A percentile compares a stretch with the other conserved stretches of the same genome.
Conservation (phyloP, 2,888 invertebrate genomes). For the Oligia strigilis region DNA sequence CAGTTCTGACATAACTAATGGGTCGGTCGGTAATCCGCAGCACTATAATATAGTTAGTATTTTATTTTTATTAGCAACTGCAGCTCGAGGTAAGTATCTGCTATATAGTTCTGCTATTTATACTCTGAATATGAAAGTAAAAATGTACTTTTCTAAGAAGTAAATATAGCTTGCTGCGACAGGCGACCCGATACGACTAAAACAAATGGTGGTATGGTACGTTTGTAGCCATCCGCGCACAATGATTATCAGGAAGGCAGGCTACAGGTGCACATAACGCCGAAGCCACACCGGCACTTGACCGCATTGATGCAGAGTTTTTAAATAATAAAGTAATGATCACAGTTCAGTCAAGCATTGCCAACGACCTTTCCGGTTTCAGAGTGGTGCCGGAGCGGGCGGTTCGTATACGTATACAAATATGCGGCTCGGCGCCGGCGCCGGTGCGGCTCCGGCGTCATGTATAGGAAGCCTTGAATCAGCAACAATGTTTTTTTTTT, state of each 20-base stretch:
- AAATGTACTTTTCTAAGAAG: background rate
- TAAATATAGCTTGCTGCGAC: background rate
- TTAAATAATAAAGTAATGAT: too few relatives aligned
- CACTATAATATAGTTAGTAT: constrained; percentile 38
- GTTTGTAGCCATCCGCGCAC: background rate
- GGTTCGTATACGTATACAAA: too few relatives aligned
- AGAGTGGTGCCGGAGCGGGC: too few relatives aligned
- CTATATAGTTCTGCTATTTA: background rate
- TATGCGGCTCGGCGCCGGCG: too few relatives aligned
- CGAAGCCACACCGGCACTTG: too few relatives aligned
- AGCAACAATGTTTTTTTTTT: too few relatives aligned
- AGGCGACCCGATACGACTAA: too few relatives aligned
- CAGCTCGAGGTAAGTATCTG: background rate
- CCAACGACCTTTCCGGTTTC: too few relatives aligned
- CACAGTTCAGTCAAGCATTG: too few relatives aligned
- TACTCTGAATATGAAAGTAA: background rate
- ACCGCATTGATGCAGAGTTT: too few relatives aligned
- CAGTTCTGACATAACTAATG: constrained; percentile 48
- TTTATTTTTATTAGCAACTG: constrained; percentile 36
- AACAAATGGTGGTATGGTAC: background rate
- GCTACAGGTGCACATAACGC: too few relatives aligned
- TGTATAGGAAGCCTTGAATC: background rate
- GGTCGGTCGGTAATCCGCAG: constrained; percentile 35
- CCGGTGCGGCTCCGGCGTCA: too few relatives aligned
- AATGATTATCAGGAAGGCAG: background rate